phyloP scores from a whole-genome alignment of 1,140 invertebrate genomes.

The Drosophila repletoides region DNA sequence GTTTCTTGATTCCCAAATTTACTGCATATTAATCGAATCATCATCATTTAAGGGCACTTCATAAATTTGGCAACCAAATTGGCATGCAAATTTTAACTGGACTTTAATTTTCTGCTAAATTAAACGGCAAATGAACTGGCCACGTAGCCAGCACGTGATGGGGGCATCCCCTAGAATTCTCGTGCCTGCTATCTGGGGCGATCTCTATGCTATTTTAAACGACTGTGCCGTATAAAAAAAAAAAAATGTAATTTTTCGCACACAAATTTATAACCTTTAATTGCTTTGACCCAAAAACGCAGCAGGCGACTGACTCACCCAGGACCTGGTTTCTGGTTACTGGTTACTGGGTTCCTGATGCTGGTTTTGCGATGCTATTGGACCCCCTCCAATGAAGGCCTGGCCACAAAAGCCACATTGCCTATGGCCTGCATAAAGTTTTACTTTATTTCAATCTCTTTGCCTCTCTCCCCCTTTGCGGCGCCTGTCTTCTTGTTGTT shows the following conservation, averaged over 20 bases:
- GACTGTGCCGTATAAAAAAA: conserved; percentile 8
- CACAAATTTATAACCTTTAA: conserved; percentile 80
- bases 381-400: conserved; percentile 12
- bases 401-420: conserved; percentile 68
- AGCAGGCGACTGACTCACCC: conserved; percentile 29
- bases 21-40: conserved; percentile 6
- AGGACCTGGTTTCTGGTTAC: conserved; percentile 7
- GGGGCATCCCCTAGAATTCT: not conserved
- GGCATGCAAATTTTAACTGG: conserved; percentile 78
- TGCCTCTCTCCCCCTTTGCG: not conserved
- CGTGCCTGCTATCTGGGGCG: too few species aligned
- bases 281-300: conserved; percentile 80
- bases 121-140: conserved; percentile 74
- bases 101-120: conserved; percentile 79
- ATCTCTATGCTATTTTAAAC: conserved; percentile 16
- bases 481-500: not conserved
- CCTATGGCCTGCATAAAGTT: conserved; percentile 72
- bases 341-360: conserved; percentile 7
- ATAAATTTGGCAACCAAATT: conserved; percentile 63
- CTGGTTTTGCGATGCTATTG: too few species aligned
- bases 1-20: not conserved
- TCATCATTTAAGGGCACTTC: conserved; percentile 20
- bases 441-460: not conserved
- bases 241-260: conserved; percentile 72
- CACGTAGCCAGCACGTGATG: conserved; percentile 49